Conservation (phyloP, 2,797 vertebrate species). For the Lepus townsendii region DNA sequence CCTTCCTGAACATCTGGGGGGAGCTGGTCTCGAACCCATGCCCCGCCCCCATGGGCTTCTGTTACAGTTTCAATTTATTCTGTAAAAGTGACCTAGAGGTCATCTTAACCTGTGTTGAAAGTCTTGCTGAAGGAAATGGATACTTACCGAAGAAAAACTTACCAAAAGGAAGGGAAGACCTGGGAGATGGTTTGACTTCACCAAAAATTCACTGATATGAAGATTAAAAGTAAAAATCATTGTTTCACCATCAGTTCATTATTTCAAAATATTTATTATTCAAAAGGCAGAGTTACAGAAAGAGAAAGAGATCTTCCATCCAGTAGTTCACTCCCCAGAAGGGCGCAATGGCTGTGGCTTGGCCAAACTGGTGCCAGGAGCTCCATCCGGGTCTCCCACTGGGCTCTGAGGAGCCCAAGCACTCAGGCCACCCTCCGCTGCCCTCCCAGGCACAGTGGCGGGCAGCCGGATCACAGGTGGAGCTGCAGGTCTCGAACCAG, state of each 20-base stretch:
- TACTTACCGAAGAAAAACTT: constrained; percentile 22
- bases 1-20: neutral
- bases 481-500: too few relatives aligned
- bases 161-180: neutral
- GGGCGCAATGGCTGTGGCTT: too few relatives aligned
- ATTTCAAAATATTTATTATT: too few relatives aligned
- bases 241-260: neutral
- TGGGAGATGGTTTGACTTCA: neutral
- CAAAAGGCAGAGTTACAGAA: too few relatives aligned
- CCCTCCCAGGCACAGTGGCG: too few relatives aligned
- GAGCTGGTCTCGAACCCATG: neutral
- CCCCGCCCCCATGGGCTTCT: neutral
- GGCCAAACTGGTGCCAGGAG: too few relatives aligned
- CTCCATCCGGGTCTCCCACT: too few relatives aligned
- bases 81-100: constrained; percentile 5
- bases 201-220: neutral
- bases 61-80: neutral
- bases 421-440: too few relatives aligned
- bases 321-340: too few relatives aligned
- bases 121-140: neutral
- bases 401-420: too few relatives aligned
- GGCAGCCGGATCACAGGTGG: too few relatives aligned
- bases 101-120: neutral
- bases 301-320: too few relatives aligned
- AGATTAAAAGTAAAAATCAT: neutral